Percentiles rank a stretch among this genome's conserved stretches.
phyloP scores from a whole-genome alignment of 2,888 invertebrate genomes.

The Cheilosia grossa region DNA sequence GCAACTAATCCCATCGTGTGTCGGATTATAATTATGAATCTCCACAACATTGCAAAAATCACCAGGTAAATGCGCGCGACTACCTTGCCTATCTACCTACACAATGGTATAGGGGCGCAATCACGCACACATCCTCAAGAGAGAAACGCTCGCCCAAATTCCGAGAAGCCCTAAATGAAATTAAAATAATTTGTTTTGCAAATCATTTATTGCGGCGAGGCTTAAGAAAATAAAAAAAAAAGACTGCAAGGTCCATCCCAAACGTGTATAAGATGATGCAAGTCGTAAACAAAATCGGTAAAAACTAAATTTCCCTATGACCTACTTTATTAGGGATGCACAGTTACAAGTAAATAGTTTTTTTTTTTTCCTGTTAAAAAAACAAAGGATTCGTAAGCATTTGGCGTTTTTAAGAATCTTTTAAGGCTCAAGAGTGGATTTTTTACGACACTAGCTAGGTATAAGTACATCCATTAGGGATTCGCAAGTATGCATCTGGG shows the following conservation, averaged over 20 bases:
- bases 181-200: slow-evolving; percentile 47
- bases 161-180: slow-evolving; percentile 22
- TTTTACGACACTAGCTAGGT: slow-evolving; percentile 23
- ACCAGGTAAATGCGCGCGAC: background rate
- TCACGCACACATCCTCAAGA: background rate
- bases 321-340: background rate
- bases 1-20: background rate
- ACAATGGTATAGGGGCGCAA: background rate
- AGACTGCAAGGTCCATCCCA: background rate
- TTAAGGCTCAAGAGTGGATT: slow-evolving; percentile 2
- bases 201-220: slow-evolving; percentile 52
- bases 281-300: slow-evolving; percentile 52
- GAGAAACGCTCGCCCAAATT: background rate
- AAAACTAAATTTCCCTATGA: slow-evolving; percentile 37
- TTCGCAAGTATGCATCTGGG: slow-evolving; percentile 2
- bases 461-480: slow-evolving; percentile 2
- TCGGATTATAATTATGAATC: slow-evolving; percentile 48
- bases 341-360: slow-evolving; percentile 25
- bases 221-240: slow-evolving; percentile 17
- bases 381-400: slow-evolving; percentile 11
- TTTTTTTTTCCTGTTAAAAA: background rate
- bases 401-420: background rate
- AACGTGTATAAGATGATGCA: background rate
- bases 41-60: slow-evolving; percentile 34
- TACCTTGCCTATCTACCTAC: background rate